Base-by-base conservation (phyloP, 2,113 vertebrate genomes). In the Callaeas wilsoni region DNA sequence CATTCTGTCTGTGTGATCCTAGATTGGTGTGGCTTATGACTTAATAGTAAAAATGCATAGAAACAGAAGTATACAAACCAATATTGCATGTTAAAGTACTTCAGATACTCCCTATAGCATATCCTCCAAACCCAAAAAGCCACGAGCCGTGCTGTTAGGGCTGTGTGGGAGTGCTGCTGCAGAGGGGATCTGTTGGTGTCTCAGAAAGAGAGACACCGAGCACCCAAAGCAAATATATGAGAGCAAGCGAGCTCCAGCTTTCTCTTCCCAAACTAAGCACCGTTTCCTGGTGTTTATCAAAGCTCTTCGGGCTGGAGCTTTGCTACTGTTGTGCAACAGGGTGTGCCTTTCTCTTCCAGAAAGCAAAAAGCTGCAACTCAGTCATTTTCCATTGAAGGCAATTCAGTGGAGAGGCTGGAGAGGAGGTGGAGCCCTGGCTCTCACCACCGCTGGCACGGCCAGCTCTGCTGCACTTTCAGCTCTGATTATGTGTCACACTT, bases 351-450 rank as follows among this genome's bases (percentile, higher is more conserved):
- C 79, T 91, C 73, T 84, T 80, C 16, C 79, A 68, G 75, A 27
- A 56, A 33, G 87, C 62, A 9, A 14, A 87, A 91, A 67, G 26
- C 70, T 67, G 64, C 87, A 42, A 16, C 88, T 64, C 84, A 2
- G 63, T 55, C 82, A 69, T 94, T 96, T 91, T 93, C 94, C 93
- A 81, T 93, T 46, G 94, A 96, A 96, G 93, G 90, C 90, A 95
- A 84, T 89, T 74, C n/a, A 56, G 30, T 63, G 78, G 19, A 60
- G 81, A 69, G 89, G 70, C 90, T 80, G 76, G 82, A 49, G 80
- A 41, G 88, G 90, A 97, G 96, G 87, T 88, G 93, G 92, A 96
- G 95, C 75, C 77, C 32, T 87, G 93, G 78, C 87, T 64, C 41
- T 60, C 7, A 0, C 32, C 52, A 22, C 46, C 39, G 32, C 37